phyloP scores from a whole-genome alignment of 2,113 vertebrate genomes.

The Neofelis nebulosa region DNA sequence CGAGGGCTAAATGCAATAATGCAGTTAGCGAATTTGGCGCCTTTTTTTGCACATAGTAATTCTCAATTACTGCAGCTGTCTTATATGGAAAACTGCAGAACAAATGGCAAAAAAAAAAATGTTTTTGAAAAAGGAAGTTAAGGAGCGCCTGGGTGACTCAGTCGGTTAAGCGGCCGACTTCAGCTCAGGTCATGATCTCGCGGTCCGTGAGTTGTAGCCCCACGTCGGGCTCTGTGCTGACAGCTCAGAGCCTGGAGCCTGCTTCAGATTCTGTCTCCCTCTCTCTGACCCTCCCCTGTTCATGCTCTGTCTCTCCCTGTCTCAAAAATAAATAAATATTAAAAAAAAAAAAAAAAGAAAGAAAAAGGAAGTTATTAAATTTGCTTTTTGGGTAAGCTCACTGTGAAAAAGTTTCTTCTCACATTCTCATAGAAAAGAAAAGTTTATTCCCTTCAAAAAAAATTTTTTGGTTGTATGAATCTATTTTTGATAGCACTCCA shows the following conservation, averaged over 20 bases:
- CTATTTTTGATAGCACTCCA: not conserved
- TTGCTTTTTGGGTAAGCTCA: not conserved
- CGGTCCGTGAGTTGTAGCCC: no score
- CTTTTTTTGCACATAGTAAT: not conserved
- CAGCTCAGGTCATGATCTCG: no score
- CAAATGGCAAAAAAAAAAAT: not conserved
- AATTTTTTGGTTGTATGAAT: not conserved
- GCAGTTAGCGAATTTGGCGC: not conserved
- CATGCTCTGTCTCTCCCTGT: no score
- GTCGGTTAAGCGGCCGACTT: no score
- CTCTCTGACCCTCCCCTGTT: no score
- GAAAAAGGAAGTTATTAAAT: not conserved
- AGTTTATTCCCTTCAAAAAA: not conserved
- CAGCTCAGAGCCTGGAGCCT: no score
- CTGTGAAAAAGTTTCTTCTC: not conserved
- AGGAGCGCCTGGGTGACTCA: no score
- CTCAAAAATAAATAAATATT: no score
- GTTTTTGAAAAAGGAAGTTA: not conserved
- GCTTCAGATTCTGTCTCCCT: no score
- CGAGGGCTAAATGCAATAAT: not conserved
- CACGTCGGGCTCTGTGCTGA: no score
- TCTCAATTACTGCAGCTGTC: not conserved
- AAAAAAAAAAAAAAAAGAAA: not conserved
- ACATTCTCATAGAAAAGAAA: not conserved
- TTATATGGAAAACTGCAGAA: not conserved